Conservation (phyloP, 2,113 vertebrate genomes). For the Cottus gobio region DNA sequence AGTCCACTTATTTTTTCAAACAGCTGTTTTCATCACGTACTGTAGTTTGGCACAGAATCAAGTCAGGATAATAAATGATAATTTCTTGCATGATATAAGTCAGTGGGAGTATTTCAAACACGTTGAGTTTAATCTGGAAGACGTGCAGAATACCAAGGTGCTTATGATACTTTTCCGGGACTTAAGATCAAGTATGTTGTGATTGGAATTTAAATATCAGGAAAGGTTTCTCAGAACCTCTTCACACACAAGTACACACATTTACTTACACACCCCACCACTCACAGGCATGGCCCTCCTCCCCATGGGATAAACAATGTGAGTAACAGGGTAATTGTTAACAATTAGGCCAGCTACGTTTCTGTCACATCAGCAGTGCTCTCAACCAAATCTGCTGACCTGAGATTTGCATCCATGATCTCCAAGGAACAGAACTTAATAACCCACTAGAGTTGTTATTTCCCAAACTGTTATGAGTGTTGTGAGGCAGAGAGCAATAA, state of each 20-base stretch:
- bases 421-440: conserved; percentile 50
- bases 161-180: conserved; percentile 24
- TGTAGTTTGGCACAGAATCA: conserved; percentile 19
- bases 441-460: conserved; percentile 29
- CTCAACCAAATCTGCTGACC: conserved; percentile 65
- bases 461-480: conserved; percentile 45
- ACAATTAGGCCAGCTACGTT: conserved; percentile 52
- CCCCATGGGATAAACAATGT: neutral
- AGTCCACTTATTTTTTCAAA: neutral
- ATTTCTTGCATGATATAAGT: conserved; percentile 30
- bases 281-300: conserved; percentile 28
- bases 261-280: conserved; percentile 8
- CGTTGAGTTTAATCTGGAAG: conserved; percentile 13
- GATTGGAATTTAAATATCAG: conserved; percentile 32
- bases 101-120: conserved; percentile 37
- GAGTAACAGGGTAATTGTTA: conserved; percentile 40
- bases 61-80: conserved; percentile 31
- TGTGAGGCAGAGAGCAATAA: conserved; percentile 36
- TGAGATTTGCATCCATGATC: conserved; percentile 32
- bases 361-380: conserved; percentile 68
- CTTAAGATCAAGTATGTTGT: conserved; percentile 37
- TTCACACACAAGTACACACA: conserved; percentile 14
- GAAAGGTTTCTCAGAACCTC: conserved; percentile 37
- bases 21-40: conserved; percentile 5
- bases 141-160: conserved; percentile 29